Conservation (phyloP, 2,888 invertebrate species). For the Andrena chrysosceles region DNA sequence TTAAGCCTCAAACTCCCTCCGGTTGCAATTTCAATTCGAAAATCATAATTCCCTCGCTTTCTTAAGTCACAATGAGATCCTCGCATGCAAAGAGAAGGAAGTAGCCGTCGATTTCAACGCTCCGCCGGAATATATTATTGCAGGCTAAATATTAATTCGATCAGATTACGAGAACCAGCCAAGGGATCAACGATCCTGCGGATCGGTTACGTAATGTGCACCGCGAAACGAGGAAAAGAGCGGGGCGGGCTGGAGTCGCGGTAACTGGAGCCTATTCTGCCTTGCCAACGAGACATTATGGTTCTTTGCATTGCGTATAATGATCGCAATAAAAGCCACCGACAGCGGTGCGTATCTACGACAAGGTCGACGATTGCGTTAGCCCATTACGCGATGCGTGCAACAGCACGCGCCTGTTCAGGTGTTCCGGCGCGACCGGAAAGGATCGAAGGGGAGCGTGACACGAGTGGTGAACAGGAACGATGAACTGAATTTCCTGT, state of each 20-base stretch:
- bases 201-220: constrained; percentile 50
- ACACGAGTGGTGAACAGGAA: constrained; percentile 53
- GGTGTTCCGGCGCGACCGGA: constrained; percentile 51
- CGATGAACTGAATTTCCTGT: constrained; percentile 40
- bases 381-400: constrained; percentile 44
- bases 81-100: no score
- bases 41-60: no score
- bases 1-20: not conserved
- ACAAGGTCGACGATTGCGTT: constrained; percentile 67
- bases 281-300: constrained; percentile 47
- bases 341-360: constrained; percentile 53
- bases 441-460: constrained; percentile 54
- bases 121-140: not conserved
- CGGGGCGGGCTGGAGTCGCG: constrained; percentile 46
- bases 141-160: not conserved
- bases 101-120: no score
- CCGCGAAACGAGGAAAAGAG: constrained; percentile 54
- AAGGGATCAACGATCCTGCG: constrained; percentile 26
- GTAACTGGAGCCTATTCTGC: constrained; percentile 58
- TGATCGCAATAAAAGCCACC: constrained; percentile 61
- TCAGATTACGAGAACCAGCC: not conserved
- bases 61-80: no score
- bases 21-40: no score
- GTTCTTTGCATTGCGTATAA: constrained; percentile 41
- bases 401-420: constrained; percentile 19